A percentile compares a stretch with the other conserved stretches of the same genome.
phyloP scores from a whole-genome alignment of 1,140 invertebrate genomes.

The Adelges cooleyi region DNA sequence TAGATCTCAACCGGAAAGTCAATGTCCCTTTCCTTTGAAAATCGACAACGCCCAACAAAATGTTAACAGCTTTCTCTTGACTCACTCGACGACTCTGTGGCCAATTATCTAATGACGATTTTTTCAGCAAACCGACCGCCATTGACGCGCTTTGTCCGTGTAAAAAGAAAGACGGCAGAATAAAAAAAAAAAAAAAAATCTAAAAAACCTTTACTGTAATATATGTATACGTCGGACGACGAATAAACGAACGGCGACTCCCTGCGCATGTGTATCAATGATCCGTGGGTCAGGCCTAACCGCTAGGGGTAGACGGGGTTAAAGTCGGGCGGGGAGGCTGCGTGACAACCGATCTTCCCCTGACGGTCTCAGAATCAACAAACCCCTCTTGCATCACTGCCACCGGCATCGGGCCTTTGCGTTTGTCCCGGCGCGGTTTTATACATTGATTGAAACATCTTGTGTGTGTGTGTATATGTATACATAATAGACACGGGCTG shows the following conservation, averaged over 20 bases:
- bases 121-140: too few relatives aligned
- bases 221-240: too few relatives aligned
- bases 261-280: constrained; percentile 17
- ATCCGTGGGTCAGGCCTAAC: background rate
- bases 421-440: background rate
- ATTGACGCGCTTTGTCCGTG: too few relatives aligned
- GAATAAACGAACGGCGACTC: constrained; percentile 10
- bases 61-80: too few relatives aligned
- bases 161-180: background rate
- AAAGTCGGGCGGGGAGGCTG: background rate
- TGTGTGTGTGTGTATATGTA: background rate
- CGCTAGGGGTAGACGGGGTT: background rate
- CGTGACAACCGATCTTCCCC: background rate
- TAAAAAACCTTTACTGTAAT: constrained; percentile 11
- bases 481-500: too few relatives aligned
- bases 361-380: background rate
- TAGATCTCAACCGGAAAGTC: too few relatives aligned
- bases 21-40: too few relatives aligned
- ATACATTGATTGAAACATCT: constrained; percentile 5
- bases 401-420: background rate
- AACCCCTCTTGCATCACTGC: background rate
- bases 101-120: too few relatives aligned
- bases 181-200: constrained; percentile 11
- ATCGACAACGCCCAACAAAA: too few relatives aligned
- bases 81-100: too few relatives aligned